Conservation (phyloP, 2,888 invertebrate genomes). For the Phengaris arion region DNA sequence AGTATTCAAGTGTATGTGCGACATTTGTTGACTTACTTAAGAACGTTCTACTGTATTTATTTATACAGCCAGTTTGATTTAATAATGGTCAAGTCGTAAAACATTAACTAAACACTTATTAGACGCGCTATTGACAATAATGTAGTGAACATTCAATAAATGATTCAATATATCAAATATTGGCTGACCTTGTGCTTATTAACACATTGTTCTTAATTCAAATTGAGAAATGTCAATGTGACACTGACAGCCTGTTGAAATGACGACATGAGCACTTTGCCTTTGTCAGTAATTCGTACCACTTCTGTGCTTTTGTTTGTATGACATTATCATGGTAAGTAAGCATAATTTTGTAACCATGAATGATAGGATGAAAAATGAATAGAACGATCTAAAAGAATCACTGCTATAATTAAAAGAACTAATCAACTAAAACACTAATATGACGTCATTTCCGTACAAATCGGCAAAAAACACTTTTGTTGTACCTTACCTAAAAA, state of each 20-base stretch:
- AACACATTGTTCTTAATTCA: slow-evolving; percentile 46
- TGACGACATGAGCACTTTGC: slow-evolving; percentile 12
- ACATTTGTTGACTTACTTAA: background rate
- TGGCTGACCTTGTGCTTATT: slow-evolving; percentile 58
- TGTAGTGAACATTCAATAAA: slow-evolving; percentile 41
- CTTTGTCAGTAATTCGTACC: slow-evolving; percentile 27
- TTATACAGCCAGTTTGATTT: background rate
- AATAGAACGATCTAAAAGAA: background rate
- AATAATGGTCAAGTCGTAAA: slow-evolving; percentile 5
- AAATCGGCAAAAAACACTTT: too few species aligned
- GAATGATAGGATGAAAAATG: background rate
- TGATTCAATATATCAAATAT: slow-evolving; percentile 56
- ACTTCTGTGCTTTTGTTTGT: slow-evolving; percentile 7
- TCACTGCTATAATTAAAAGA: too few species aligned
- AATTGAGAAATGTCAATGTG: slow-evolving; percentile 55
- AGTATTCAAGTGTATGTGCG: background rate
- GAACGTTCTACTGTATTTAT: slow-evolving; percentile 1
- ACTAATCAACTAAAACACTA: too few species aligned
- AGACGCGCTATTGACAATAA: slow-evolving; percentile 39
- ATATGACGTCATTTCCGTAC: too few species aligned
- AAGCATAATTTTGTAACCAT: background rate
- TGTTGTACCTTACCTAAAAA: background rate
- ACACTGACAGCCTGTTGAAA: slow-evolving; percentile 55
- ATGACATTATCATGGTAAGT: background rate
- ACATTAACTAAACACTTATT: slow-evolving; percentile 21